phyloP scores from a whole-genome alignment of 2,797 vertebrate genomes.

The Crocidura indochinensis region DNA sequence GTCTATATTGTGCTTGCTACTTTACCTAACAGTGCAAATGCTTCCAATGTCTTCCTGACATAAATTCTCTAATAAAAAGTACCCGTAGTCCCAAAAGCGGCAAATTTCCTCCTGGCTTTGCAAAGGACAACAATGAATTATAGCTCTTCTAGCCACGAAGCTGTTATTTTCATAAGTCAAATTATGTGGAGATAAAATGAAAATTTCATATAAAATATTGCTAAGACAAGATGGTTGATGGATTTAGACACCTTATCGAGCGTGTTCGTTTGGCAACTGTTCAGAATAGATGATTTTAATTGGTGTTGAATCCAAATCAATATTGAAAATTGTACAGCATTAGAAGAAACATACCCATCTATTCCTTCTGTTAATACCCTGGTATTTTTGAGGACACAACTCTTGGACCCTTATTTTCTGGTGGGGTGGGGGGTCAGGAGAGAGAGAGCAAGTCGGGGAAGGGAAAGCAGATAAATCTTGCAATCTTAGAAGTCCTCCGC shows the following conservation, averaged over 20 bases:
- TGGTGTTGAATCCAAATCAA: constrained; percentile 83
- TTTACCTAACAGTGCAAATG: constrained; percentile 82
- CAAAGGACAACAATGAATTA: constrained; percentile 86
- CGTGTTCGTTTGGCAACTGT: constrained; percentile 85
- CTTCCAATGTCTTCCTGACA: constrained; percentile 77
- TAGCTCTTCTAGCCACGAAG: constrained; percentile 83
- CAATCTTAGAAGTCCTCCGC: not conserved
- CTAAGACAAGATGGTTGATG: constrained; percentile 85
- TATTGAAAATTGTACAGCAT: constrained; percentile 68
- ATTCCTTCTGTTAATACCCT: not conserved
- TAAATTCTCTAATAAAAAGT: constrained; percentile 82
- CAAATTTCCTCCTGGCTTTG: constrained; percentile 82
- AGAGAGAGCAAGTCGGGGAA: not conserved
- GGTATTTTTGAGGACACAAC: not conserved
- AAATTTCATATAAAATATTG: constrained; percentile 87
- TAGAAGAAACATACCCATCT: not conserved
- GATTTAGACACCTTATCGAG: constrained; percentile 83
- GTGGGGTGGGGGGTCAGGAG: not conserved
- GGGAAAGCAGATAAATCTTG: not conserved
- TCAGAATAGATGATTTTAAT: constrained; percentile 83
- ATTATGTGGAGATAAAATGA: constrained; percentile 86
- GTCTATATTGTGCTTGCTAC: not conserved
- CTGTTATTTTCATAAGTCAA: constrained; percentile 88
- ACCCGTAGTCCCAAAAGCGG: constrained; percentile 83
- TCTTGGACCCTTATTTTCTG: not conserved